A percentile compares a stretch with the other conserved stretches of the same genome.
Evolutionary conservation across 2,797 vertebrate genomes (phyloP).

Genomic region (Tapera naevia): DNA sequence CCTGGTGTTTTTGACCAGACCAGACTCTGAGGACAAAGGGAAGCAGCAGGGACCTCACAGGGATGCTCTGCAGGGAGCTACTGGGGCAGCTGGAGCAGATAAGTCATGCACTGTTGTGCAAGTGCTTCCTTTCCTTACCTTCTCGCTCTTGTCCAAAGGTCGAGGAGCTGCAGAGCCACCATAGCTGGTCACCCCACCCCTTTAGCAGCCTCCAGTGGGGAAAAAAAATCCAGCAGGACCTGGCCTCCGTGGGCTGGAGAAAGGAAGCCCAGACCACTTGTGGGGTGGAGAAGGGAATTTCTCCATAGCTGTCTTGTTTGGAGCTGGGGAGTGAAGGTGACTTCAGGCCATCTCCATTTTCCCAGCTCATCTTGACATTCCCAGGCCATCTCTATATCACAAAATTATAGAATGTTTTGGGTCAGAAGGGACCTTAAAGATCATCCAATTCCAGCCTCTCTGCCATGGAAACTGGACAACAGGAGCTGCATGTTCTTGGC

Average conservation of each 20-base stretch:
- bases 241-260: background rate
- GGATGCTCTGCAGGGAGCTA: background rate
- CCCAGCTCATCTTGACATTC: too few relatives aligned
- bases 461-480: background rate
- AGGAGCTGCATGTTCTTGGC: background rate
- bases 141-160: rapidly evolving
- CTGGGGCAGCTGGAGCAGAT: too few relatives aligned
- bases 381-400: too few relatives aligned
- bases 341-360: too few relatives aligned
- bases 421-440: too few relatives aligned
- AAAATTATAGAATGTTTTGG: too few relatives aligned
- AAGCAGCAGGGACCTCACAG: background rate
- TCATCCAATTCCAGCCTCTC: too few relatives aligned
- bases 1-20: background rate
- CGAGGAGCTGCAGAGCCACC: background rate
- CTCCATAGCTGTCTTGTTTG: background rate
- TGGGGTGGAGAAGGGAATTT: background rate
- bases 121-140: background rate
- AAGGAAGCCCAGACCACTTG: background rate
- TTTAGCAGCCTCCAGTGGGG: too few relatives aligned
- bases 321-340: rapidly evolving
- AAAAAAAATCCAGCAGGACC: background rate
- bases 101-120: rapidly evolving
- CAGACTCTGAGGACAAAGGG: background rate
- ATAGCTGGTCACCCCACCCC: background rate